A percentile compares a stretch with the other conserved stretches of the same genome.
These are phyloP conservation scores for Oedothorax gibbosus DNA, from an alignment of 1,140 invertebrate genomes.

Conservation along the genomic window DNA sequence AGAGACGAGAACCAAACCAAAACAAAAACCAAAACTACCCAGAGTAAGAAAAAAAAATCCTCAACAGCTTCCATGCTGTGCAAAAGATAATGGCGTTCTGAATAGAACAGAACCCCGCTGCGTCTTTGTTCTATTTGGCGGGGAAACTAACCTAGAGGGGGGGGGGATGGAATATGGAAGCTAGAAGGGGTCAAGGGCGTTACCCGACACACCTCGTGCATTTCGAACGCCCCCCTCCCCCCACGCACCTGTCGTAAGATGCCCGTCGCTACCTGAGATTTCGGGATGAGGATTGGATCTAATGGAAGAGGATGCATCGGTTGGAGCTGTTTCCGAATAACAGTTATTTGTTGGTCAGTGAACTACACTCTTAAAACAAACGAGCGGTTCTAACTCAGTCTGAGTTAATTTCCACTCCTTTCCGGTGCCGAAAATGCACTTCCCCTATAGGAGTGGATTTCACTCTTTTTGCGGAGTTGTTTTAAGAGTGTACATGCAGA, in stretches of 20 bases:
- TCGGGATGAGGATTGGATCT: neutral
- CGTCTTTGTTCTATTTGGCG: slow-evolving; percentile 27
- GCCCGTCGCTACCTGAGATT: neutral
- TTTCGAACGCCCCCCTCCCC: slow-evolving; percentile 10
- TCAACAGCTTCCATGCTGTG: slow-evolving; percentile 13
- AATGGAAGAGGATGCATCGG: neutral
- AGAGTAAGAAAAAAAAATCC: neutral
- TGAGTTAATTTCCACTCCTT: no score
- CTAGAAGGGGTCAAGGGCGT: slow-evolving; percentile 43
- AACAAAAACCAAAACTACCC: neutral
- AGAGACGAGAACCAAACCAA: neutral
- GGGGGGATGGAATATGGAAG: slow-evolving; percentile 23
- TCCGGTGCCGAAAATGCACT: no score
- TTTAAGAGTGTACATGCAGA: no score
- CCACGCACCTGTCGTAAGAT: slow-evolving; percentile 10
- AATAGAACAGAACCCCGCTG: slow-evolving; percentile 12
- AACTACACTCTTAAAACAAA: no score
- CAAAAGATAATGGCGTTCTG: slow-evolving; percentile 19
- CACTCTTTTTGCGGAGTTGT: no score
- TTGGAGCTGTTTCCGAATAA: neutral
- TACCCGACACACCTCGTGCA: slow-evolving; percentile 33
- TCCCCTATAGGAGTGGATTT: no score
- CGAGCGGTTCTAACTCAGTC: no score
- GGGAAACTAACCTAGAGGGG: slow-evolving; percentile 14
- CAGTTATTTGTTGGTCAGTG: no score